These are phyloP conservation scores for Troides helena DNA, from an alignment of 2,888 invertebrate genomes.

Conservation along the genomic window DNA sequence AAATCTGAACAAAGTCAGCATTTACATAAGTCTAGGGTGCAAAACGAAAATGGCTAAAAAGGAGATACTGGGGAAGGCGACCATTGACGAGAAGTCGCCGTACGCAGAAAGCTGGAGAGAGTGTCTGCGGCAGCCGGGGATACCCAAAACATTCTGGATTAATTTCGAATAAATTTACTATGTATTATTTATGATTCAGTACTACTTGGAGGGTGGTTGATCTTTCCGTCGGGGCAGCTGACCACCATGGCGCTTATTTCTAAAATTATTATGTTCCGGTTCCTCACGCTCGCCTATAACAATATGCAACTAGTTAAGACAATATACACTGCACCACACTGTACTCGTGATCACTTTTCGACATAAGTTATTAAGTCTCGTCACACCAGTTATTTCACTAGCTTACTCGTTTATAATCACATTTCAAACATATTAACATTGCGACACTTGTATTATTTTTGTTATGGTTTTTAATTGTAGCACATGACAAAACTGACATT, in stretches of 20 bases:
- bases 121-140: slow-evolving; percentile 77
- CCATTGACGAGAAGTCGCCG: slow-evolving; percentile 81
- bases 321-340: no score
- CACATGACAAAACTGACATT: slow-evolving; percentile 2
- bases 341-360: no score
- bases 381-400: no score
- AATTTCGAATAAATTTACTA: slow-evolving; percentile 67
- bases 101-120: slow-evolving; percentile 83
- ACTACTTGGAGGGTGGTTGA: neutral
- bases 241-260: neutral
- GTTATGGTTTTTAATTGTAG: neutral
- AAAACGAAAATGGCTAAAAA: slow-evolving; percentile 85
- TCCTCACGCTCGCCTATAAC: no score
- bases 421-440: neutral
- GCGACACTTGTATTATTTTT: neutral
- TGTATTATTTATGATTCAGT: neutral
- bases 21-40: slow-evolving; percentile 83
- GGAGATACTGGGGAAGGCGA: slow-evolving; percentile 83
- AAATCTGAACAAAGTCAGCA: slow-evolving; percentile 82
- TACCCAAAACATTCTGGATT: slow-evolving; percentile 81
- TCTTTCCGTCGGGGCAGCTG: neutral
- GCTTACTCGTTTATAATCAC: neutral
- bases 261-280: no score
- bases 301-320: no score
- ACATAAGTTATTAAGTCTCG: no score